phyloP scores from a whole-genome alignment of 1,140 invertebrate genomes.

The Piezodorus guildinii region DNA sequence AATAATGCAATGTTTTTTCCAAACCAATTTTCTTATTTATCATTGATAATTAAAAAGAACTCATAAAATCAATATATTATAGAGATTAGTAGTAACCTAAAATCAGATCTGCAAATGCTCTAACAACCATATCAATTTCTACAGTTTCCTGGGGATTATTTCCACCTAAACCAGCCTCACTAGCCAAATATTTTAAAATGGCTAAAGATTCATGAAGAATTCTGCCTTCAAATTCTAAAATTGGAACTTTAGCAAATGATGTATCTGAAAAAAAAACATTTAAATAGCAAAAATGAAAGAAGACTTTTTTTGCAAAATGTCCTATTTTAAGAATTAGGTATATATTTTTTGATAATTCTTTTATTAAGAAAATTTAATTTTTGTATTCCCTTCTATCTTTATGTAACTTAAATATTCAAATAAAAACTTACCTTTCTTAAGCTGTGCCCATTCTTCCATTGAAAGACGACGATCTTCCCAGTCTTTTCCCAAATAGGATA shows the following conservation, averaged over 20 bases:
- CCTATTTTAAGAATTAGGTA: too few species aligned
- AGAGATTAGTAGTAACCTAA: neutral
- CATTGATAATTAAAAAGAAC: too few species aligned
- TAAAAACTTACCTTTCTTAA: neutral
- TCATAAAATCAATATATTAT: too few species aligned
- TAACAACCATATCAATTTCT: neutral
- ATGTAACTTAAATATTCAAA: too few species aligned
- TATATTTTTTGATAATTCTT: too few species aligned
- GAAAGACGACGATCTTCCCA: slow-evolving; percentile 42
- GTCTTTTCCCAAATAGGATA: slow-evolving; percentile 41
- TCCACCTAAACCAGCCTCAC: neutral
- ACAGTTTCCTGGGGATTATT: neutral
- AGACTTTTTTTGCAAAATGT: too few species aligned
- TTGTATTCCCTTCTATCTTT: too few species aligned
- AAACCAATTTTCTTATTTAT: too few species aligned
- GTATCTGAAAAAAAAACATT: neutral
- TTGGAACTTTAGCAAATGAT: neutral
- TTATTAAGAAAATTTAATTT: too few species aligned
- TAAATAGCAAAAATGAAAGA: too few species aligned
- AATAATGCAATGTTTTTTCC: too few species aligned
- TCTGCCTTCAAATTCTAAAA: neutral
- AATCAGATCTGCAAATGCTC: neutral
- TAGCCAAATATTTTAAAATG: neutral
- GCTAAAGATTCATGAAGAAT: neutral
- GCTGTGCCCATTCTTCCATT: neutral